Base-by-base conservation (phyloP, 2,888 invertebrate genomes). In the Harpalus rufipes region DNA sequence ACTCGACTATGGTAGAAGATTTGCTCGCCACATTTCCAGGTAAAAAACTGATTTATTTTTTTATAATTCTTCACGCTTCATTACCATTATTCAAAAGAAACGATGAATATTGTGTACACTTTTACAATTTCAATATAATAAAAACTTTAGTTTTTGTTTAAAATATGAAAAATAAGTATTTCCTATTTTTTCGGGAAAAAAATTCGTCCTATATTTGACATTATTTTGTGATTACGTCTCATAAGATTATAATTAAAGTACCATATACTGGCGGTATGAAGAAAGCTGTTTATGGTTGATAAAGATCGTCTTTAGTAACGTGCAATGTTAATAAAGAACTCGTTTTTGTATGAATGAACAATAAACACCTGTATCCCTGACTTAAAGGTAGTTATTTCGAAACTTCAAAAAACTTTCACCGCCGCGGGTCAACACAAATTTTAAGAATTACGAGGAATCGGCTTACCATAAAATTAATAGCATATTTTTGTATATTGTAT, bases 401-500 rank as follows among this genome's bases (percentile, higher is more conserved):
- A 76, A 56, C 32, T 76, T 25, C 32, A 80, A 80, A 79, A 80
- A 63, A 80, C 80, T 80, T 80, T 80, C 80, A 14, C 63, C 63
- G 80, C 80, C 63, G 14, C 12, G 10, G 44, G 80, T 21, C 18
- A 16, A n/a, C n/a, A 61, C 41, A 14, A 74, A 74, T 74, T 74
- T 44, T 18, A 74, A 51, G 68, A 74, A 68, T 74, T 74, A 74
- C 72, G 44, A 18, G 44, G 51, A 74, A 44, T 44, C 14, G 44
- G 44, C 14, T 32, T 68, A 68, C 41, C 63, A 18, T 5, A 18
- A 74, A 39, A 39, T 39, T 16, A 63, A 21, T 12, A 7, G 25
- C 18, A 1, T 21, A 63, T 18, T 25, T 25, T 25, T 59, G 4
- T 59, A 18, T 21, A 21, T 21, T 3, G 21, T 21, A 21, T 21